Conservation (phyloP, 1,140 invertebrate genomes). For the Drosophila sulfurigaster region DNA sequence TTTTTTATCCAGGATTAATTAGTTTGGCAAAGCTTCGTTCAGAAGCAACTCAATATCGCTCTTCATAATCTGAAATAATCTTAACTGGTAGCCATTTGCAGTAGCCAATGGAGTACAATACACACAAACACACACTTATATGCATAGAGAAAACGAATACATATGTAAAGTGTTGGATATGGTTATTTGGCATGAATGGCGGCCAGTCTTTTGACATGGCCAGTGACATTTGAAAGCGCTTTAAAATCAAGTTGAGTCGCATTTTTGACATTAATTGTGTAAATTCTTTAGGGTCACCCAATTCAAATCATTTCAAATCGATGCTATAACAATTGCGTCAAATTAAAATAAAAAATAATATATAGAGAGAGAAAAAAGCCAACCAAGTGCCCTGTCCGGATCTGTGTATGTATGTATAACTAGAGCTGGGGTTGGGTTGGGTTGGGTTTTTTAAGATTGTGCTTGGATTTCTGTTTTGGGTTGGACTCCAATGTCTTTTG, state of each 20-base stretch:
- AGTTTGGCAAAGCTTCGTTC: background rate
- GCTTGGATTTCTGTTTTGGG: constrained; percentile 20
- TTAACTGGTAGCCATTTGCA: constrained; percentile 39
- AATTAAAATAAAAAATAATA: constrained; percentile 61
- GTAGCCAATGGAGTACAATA: constrained; percentile 30
- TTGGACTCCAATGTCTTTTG: constrained; percentile 49
- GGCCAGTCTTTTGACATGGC: constrained; percentile 59
- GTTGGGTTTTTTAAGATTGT: constrained; percentile 15
- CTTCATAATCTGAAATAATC: background rate
- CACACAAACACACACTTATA: constrained; percentile 7
- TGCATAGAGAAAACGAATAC: constrained; percentile 13
- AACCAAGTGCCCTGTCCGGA: constrained; percentile 37
- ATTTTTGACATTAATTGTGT: constrained; percentile 74
- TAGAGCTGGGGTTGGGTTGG: constrained; percentile 26
- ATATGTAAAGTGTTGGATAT: constrained; percentile 26
- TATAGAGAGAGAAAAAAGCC: constrained; percentile 19
- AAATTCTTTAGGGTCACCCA: constrained; percentile 64
- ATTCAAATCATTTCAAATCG: constrained; percentile 72
- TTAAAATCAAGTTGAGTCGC: constrained; percentile 59
- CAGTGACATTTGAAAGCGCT: constrained; percentile 78
- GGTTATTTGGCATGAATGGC: constrained; percentile 39
- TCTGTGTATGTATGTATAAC: constrained; percentile 2
- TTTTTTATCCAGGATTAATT: background rate
- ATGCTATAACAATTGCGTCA: constrained; percentile 76
- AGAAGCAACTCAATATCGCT: background rate